Evolutionary conservation across 2,888 invertebrate species (phyloP), one percentile per base, ranked within the genome.

Genomic region (Torymus auratus): DNA sequence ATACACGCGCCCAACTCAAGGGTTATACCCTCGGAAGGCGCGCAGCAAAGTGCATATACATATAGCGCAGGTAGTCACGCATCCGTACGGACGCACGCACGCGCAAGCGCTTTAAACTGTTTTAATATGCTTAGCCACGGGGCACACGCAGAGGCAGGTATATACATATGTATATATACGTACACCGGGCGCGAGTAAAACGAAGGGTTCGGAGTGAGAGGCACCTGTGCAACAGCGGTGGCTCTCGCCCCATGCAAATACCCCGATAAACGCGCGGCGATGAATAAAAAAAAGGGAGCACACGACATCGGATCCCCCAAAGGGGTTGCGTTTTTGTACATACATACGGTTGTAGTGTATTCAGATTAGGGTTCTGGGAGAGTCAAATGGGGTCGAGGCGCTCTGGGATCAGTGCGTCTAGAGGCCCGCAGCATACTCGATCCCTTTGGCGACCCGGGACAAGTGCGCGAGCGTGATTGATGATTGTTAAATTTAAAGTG

Each of bases 281-380:
- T 23, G 61, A 61, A 61, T 61, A 23, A 23, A 61, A 61, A 61
- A 61, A 10, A 28, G 28, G 14, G 61, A 28, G 41, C 10, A 13
- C 17, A 28, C 15, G 62, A 62, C 56, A 50, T 7, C 13, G 58
- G 70, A 69, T 53, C 58, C 55, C 75, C 50, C 80, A 82, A 86
- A 88, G 87, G 88, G 89, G 89, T 88, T 86, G 23, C 7, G 3
- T 28, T 28, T 28, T 28, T 28, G 7, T 28, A 28, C 3, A 28
- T 7, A 7, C 28, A 28, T 13, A 14, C 17, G 50, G 14, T 28
- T 50, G 12, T n/a, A 83, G 68, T 82, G 72, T 86, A 90, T 90
- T 90, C 89, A 90, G 89, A 90, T 90, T 87, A 89, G 86, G 85
- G 85, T 82, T 83, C 82, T 73, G 53, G 11, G 52, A 72, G 58